Base-by-base conservation (phyloP, 2,888 invertebrate genomes). In the Palloptera scutellata region DNA sequence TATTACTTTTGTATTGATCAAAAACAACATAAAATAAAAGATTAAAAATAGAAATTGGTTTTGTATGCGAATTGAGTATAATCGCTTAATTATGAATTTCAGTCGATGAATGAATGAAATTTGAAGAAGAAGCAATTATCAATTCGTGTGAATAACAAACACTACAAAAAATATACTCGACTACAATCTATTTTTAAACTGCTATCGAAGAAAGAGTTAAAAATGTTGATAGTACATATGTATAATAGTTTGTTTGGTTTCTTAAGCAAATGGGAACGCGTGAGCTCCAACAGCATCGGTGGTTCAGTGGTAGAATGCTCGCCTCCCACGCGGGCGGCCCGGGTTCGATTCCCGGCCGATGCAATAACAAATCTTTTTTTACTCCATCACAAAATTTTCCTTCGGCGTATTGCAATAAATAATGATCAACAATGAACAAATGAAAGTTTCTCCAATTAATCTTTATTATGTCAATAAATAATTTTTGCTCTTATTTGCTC, bases 381-480 rank as follows among this genome's bases (percentile, higher is more conserved):
- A 54, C 19, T 10, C 10, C 19, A 52, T 19, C 53, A n/a, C 40
- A 48, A 61, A 48, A 58, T 64, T 61, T 42, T 54, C 43, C 30
- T 61, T 42, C 61, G 60, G 20, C 59, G 51, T 59, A 61, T 62
- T 40, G 58, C 57, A 59, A 63, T 63, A 62, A 78, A 76, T 74
- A 74, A 76, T 75, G 73, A 70, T 74, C 71, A 74, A 74, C 72
- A 54, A 73, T 73, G 69, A n/a, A 67, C 72, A 72, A 70, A 69
- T 73, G 70, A 76, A 70, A 74, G 73, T 73, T 69, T 72, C 63
- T 71, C 75, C 76, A 80, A 79, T 79, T 79, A 79, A 78, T 78
- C 76, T 78, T 79, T 73, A 79, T 79, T 78, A 79, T 74, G 73
- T 73, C 76, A 74, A 78, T 80, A 79, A 79, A 80, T 79, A 77